phyloP scores from a whole-genome alignment of 2,797 vertebrate species.

The Peromyscus aztecus region DNA sequence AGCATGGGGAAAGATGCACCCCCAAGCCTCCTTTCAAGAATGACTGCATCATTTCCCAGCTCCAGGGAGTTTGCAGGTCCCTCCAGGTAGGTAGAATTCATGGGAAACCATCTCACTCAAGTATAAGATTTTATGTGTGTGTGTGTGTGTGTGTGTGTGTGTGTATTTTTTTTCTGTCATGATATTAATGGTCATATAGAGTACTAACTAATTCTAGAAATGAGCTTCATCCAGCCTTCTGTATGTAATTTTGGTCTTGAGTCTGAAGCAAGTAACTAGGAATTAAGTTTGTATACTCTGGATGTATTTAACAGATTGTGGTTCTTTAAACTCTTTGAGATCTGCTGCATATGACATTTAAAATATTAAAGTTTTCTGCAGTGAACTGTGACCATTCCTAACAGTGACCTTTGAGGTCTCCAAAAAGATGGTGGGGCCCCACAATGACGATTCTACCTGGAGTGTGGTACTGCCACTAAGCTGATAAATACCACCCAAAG shows the following conservation, averaged over 20 bases:
- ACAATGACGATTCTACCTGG: background rate
- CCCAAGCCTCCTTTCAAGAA: background rate
- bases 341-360: background rate
- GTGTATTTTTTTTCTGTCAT: background rate
- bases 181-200: background rate
- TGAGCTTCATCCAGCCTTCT: background rate
- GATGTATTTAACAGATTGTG: background rate
- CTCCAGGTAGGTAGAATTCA: background rate
- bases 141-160: no score
- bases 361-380: background rate
- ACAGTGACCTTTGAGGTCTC: background rate
- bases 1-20: background rate
- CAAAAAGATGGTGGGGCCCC: background rate
- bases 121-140: no score
- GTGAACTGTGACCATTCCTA: background rate
- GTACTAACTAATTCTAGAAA: background rate
- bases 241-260: background rate
- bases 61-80: background rate
- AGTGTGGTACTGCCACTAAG: background rate
- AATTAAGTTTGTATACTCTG: background rate
- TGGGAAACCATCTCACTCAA: background rate
- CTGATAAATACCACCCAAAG: background rate
- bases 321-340: background rate
- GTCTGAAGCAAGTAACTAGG: background rate
- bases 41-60: background rate